Evolutionary conservation across 2,113 vertebrate genomes (phyloP).

Genomic region (Perognathus longimembris): DNA sequence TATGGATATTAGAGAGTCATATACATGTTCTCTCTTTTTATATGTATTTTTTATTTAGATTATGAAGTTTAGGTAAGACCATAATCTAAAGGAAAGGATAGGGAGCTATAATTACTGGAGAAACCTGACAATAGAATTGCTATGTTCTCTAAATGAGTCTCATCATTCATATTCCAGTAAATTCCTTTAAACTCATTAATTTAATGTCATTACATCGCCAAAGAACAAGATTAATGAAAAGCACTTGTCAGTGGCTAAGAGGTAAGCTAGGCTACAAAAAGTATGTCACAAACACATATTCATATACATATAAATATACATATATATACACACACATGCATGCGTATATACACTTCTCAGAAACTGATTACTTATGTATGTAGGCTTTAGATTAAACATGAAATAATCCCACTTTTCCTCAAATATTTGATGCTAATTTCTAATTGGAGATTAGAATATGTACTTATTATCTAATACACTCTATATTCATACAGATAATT

Average conservation of each 20-base stretch:
- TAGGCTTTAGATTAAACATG: background rate
- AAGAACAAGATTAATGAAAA: conserved; percentile 71
- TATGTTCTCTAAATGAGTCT: conserved; percentile 75
- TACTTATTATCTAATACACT: background rate
- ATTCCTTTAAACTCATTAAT: conserved; percentile 54
- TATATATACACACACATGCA: background rate
- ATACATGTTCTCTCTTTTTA: conserved; percentile 2
- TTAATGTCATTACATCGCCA: conserved; percentile 69
- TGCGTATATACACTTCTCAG: background rate
- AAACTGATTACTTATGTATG: background rate
- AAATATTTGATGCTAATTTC: background rate
- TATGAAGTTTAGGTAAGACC: conserved; percentile 49
- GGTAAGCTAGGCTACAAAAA: background rate
- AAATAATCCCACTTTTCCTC: background rate
- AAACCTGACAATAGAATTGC: conserved; percentile 69
- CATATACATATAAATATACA: too few relatives aligned
- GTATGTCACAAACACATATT: background rate
- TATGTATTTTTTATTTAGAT: conserved; percentile 54
- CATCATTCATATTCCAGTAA: conserved; percentile 71
- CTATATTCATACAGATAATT: background rate
- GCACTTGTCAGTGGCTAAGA: background rate
- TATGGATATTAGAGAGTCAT: background rate
- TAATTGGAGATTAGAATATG: background rate
- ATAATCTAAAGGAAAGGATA: conserved; percentile 74
- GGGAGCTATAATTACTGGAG: conserved; percentile 78